These are phyloP conservation scores for Noctua pronuba DNA, from an alignment of 2,888 invertebrate species.

Conservation along the genomic window DNA sequence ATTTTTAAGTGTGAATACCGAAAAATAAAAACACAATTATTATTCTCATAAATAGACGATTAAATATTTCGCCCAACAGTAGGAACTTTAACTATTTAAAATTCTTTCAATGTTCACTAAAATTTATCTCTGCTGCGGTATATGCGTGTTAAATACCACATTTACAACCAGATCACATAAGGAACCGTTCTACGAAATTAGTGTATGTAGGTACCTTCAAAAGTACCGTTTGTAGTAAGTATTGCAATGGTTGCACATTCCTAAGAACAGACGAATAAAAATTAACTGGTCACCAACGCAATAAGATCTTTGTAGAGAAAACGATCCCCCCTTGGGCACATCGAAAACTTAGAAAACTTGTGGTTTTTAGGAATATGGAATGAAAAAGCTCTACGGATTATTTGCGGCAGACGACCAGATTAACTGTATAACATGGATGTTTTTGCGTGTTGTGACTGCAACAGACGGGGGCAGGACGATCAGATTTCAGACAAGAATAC, in stretches of 20 bases:
- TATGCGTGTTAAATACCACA: constrained; percentile 44
- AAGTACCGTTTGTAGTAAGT: constrained; percentile 44
- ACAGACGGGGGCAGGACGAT: too few species aligned
- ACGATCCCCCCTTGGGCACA: background rate
- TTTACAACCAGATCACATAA: constrained; percentile 52
- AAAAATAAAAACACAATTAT: background rate
- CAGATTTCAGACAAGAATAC: too few species aligned
- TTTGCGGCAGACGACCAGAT: too few species aligned
- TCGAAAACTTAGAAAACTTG: too few species aligned
- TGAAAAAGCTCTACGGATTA: too few species aligned
- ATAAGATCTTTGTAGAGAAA: too few species aligned
- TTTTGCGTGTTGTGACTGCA: too few species aligned
- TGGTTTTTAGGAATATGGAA: too few species aligned
- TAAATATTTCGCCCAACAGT: background rate
- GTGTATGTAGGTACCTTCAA: constrained; percentile 24
- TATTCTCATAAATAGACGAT: background rate
- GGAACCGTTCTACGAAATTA: constrained; percentile 51
- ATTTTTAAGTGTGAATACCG: background rate
- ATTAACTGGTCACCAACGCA: background rate
- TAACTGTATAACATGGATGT: too few species aligned
- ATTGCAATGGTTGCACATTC: constrained; percentile 33
- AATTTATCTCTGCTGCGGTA: constrained; percentile 30
- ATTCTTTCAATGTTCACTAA: constrained; percentile 46
- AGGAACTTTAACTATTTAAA: constrained; percentile 32
- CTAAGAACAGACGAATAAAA: background rate